phyloP scores from a whole-genome alignment of 2,797 vertebrate species.

The Potorous gilbertii region DNA sequence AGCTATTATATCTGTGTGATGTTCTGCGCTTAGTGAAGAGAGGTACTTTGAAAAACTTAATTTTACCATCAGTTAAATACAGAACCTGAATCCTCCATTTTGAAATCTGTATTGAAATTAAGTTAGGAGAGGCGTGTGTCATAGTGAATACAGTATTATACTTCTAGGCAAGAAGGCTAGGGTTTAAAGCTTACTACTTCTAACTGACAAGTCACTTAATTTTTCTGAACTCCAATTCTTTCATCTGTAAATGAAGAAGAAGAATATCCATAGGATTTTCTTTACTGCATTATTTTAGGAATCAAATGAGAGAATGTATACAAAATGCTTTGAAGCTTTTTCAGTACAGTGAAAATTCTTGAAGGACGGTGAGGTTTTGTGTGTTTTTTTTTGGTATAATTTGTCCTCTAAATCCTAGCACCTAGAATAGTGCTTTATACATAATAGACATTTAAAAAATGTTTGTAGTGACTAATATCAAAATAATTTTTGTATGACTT shows the following conservation, averaged over 20 bases:
- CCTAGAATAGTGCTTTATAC: not conserved
- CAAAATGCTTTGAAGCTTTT: not conserved
- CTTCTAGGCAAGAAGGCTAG: not conserved
- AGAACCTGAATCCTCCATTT: not conserved
- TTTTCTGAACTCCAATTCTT: not conserved
- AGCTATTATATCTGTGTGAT: not conserved
- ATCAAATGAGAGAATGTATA: not conserved
- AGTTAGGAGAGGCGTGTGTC: slow-evolving; percentile 3
- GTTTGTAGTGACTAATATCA: not conserved
- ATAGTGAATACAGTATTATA: not conserved
- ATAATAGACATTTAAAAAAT: not conserved
- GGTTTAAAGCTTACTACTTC: not conserved
- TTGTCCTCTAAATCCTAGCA: not conserved
- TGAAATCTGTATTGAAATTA: slow-evolving; percentile 47
- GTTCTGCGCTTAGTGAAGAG: not conserved
- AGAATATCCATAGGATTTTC: not conserved
- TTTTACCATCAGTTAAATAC: slow-evolving; percentile 11
- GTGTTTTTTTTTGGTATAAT: no score
- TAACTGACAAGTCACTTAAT: not conserved
- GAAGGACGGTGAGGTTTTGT: no score
- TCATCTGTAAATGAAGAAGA: not conserved
- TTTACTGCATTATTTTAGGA: not conserved
- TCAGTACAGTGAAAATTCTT: not conserved
- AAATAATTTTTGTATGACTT: not conserved
- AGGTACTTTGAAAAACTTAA: not conserved